phyloP scores from a whole-genome alignment of 2,888 invertebrate species.

The Melinaea marsaeus region DNA sequence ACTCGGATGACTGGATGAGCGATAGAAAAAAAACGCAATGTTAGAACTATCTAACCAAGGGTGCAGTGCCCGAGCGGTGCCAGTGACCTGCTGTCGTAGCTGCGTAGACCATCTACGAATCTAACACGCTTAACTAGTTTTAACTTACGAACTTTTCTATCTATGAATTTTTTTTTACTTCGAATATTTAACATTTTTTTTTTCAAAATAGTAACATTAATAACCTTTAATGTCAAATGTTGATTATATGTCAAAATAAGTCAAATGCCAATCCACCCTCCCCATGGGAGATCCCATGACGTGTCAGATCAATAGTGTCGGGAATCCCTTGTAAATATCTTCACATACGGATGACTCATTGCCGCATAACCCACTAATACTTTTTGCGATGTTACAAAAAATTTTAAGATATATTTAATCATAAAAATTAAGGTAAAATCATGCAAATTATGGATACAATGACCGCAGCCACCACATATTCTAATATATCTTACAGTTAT shows the following conservation, averaged over 20 bases:
- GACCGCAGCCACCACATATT: no score
- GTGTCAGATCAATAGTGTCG: conserved; percentile 50
- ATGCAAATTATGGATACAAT: no score
- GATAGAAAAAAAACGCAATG: conserved; percentile 72
- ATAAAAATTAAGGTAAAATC: no score
- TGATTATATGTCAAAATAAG: no score
- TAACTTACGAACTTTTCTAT: not conserved
- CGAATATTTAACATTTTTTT: no score
- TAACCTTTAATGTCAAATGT: no score
- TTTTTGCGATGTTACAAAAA: not conserved
- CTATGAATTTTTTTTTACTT: no score
- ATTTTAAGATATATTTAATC: no score
- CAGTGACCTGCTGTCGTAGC: conserved; percentile 62
- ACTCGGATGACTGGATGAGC: conserved; percentile 50
- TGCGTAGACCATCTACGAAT: conserved; percentile 63
- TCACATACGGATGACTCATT: conserved; percentile 36
- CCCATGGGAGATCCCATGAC: conserved; percentile 43
- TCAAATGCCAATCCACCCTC: conserved; percentile 33
- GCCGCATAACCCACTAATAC: conserved; percentile 5
- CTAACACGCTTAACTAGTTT: conserved; percentile 3
- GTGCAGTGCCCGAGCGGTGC: conserved; percentile 73
- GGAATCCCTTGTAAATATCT: conserved; percentile 46
- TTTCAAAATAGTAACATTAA: no score
- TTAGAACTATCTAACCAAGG: conserved; percentile 75
- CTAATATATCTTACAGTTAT: no score